A percentile compares a stretch with the other conserved stretches of the same genome.
Conservation (phyloP, 2,888 invertebrate genomes). For the Nymphalis urticae region DNA sequence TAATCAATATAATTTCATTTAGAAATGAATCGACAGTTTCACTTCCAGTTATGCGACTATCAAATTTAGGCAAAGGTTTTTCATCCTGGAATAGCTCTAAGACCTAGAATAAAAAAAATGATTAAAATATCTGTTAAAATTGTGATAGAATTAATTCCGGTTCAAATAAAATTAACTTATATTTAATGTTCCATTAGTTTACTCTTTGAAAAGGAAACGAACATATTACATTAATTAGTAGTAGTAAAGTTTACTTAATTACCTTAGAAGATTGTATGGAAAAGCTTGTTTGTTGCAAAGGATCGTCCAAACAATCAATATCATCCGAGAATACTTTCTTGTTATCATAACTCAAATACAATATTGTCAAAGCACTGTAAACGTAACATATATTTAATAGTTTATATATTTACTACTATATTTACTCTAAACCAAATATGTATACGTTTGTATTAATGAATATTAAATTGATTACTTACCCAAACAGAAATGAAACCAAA, state of each 20-base stretch:
- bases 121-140: not conserved
- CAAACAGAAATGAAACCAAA: conserved; percentile 67
- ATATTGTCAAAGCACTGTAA: conserved; percentile 65
- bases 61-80: conserved; percentile 61
- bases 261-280: conserved; percentile 70
- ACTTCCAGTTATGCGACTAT: conserved; percentile 89
- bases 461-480: conserved; percentile 55
- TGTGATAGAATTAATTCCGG: not conserved
- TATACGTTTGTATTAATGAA: not conserved
- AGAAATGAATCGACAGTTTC: conserved; percentile 92
- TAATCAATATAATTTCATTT: conserved; percentile 90
- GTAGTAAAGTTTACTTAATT: not conserved
- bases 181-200: not conserved
- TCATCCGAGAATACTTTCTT: conserved; percentile 68
- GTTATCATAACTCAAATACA: conserved; percentile 68
- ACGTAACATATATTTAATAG: conserved; percentile 7
- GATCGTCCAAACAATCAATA: conserved; percentile 73
- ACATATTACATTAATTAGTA: not conserved
- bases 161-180: not conserved
- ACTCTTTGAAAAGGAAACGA: not conserved
- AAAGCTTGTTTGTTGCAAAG: conserved; percentile 69
- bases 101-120: conserved; percentile 50
- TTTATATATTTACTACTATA: not conserved
- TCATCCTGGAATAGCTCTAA: conserved; percentile 62
- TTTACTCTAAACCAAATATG: not conserved